Evolutionary conservation across 2,888 invertebrate species (phyloP).

Genomic region (Geotrupes spiniger): DNA sequence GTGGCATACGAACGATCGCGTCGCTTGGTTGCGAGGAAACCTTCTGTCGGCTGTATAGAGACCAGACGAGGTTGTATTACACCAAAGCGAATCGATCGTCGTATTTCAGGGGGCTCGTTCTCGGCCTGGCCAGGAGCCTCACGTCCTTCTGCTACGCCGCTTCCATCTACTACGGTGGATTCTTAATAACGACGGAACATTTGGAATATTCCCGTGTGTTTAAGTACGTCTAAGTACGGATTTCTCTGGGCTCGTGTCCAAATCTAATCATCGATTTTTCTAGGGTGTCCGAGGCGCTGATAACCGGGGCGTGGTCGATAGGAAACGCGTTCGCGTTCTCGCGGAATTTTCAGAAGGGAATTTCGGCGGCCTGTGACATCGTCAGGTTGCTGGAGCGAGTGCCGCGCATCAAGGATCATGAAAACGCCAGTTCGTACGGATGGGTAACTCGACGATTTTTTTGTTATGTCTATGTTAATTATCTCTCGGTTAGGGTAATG

Average conservation of each 20-base stretch:
- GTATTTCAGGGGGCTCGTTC: conserved; percentile 63
- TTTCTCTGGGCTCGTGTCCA: not conserved
- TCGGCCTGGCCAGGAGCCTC: conserved; percentile 63
- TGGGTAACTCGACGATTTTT: conserved; percentile 42
- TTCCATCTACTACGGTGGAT: conserved; percentile 69
- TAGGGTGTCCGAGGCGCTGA: conserved; percentile 72
- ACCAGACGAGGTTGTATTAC: conserved; percentile 57
- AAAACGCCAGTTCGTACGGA: conserved; percentile 35
- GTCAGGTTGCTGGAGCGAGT: conserved; percentile 60
- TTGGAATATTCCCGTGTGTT: conserved; percentile 62
- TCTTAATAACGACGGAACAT: conserved; percentile 59
- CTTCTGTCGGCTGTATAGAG: conserved; percentile 60
- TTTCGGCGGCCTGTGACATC: conserved; percentile 68
- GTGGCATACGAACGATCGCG: conserved; percentile 69
- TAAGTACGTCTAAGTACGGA: conserved; percentile 63
- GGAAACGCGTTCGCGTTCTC: conserved; percentile 68
- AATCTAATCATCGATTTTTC: not conserved
- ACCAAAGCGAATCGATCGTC: conserved; percentile 55
- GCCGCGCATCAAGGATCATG: conserved; percentile 56
- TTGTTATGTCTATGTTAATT: not conserved
- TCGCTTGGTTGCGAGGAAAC: conserved; percentile 65
- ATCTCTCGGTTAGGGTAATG: conserved; percentile 47
- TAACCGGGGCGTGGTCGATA: conserved; percentile 69
- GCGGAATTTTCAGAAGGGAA: conserved; percentile 78
- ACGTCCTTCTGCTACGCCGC: conserved; percentile 54